Conservation (phyloP, 2,113 vertebrate genomes). For the Prunella fulvescens region DNA sequence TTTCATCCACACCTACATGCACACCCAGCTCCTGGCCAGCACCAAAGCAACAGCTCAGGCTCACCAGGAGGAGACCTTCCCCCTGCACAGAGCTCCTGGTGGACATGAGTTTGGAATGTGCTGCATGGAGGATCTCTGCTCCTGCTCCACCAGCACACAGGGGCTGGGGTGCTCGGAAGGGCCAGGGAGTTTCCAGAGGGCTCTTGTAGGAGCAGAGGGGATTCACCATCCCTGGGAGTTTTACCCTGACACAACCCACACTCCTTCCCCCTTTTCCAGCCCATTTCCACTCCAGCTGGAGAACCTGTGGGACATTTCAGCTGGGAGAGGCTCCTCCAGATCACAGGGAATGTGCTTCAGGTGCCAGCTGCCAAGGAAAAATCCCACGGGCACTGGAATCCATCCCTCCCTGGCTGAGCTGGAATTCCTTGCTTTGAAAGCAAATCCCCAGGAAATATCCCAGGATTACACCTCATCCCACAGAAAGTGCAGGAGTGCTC, state of each 20-base stretch:
- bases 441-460: neutral
- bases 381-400: too few relatives aligned
- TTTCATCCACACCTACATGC: accelerated
- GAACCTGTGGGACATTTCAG: neutral
- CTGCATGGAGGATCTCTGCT: neutral
- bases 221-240: accelerated
- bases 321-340: neutral
- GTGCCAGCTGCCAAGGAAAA: neutral
- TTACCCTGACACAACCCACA: accelerated
- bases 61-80: neutral
- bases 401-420: neutral
- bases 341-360: neutral
- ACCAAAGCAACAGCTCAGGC: accelerated
- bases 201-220: accelerated
- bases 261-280: neutral
- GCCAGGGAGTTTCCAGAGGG: neutral
- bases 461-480: accelerated
- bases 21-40: neutral
- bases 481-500: neutral
- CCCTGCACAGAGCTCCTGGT: neutral
- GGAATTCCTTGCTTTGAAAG: neutral
- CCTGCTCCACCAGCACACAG: neutral
- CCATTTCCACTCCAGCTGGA: neutral
- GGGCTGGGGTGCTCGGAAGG: neutral
- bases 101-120: accelerated